These are phyloP conservation scores for Lasioglossum lativentre DNA, from an alignment of 2,888 invertebrate species.

Conservation along the genomic window DNA sequence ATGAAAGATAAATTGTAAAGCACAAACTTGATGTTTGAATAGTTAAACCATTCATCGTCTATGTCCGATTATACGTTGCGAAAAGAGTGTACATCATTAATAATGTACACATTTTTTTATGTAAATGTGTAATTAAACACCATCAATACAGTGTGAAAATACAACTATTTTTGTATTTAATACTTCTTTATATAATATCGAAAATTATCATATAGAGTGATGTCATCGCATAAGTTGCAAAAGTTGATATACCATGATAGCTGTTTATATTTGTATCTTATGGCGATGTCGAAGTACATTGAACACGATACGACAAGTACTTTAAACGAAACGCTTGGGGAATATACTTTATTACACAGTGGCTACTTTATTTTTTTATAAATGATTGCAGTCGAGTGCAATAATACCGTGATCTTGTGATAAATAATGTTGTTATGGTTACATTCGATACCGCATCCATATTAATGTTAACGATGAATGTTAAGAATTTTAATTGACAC, in stretches of 20 bases:
- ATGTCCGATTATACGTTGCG: conserved; percentile 22
- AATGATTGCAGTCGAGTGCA: conserved; percentile 52
- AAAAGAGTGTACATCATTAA: conserved; percentile 20
- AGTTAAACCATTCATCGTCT: conserved; percentile 19
- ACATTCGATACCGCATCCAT: conserved; percentile 46
- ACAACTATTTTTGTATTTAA: conserved; percentile 56
- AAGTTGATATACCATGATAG: conserved; percentile 37
- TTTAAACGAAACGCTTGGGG: conserved; percentile 48
- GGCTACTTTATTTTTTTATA: conserved; percentile 55
- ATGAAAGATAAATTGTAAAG: conserved; percentile 17
- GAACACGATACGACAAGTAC: conserved; percentile 35
- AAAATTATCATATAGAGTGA: conserved; percentile 24
- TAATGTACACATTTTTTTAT: conserved; percentile 38
- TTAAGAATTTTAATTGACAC: conserved; percentile 37
- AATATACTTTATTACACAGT: conserved; percentile 39
- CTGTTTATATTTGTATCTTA: conserved; percentile 64
- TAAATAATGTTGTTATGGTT: conserved; percentile 50
- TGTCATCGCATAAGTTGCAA: conserved; percentile 24
- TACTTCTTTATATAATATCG: conserved; percentile 40
- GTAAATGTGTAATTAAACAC: conserved; percentile 29
- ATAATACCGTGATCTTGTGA: conserved; percentile 59
- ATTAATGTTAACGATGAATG: conserved; percentile 33
- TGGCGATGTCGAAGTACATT: conserved; percentile 15
- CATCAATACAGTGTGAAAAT: conserved; percentile 20
- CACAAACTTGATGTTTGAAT: conserved; percentile 17